phyloP scores from a whole-genome alignment of 1,140 invertebrate genomes.

The Globodera rostochiensis region DNA sequence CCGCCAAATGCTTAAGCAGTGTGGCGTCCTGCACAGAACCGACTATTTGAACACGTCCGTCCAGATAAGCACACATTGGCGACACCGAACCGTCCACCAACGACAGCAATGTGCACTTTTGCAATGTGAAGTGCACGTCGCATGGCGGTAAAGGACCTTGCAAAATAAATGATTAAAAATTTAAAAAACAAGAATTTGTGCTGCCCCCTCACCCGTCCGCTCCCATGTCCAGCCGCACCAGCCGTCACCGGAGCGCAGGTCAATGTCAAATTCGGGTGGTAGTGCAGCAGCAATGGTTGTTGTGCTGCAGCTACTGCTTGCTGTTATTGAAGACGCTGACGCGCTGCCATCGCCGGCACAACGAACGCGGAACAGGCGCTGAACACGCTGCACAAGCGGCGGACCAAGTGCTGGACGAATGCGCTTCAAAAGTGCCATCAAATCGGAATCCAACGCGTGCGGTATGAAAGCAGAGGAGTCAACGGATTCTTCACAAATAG shows the following conservation, averaged over 20 bases:
- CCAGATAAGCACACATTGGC: slow-evolving; percentile 46
- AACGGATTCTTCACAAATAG: neutral
- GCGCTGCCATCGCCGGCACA: neutral
- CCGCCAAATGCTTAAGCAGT: slow-evolving; percentile 38
- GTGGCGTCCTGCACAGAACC: slow-evolving; percentile 42
- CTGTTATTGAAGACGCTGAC: neutral
- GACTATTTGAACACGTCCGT: slow-evolving; percentile 41
- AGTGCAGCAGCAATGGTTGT: neutral
- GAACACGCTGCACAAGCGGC: slow-evolving; percentile 4
- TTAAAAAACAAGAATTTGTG: too few relatives aligned
- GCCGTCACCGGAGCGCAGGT: slow-evolving; percentile 11
- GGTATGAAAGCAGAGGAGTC: too few relatives aligned
- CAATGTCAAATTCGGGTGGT: slow-evolving; percentile 28
- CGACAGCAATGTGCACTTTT: slow-evolving; percentile 27
- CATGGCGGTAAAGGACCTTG: neutral
- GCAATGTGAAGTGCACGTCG: slow-evolving; percentile 31
- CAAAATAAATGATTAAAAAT: too few relatives aligned
- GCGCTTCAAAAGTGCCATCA: neutral
- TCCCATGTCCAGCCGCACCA: slow-evolving; percentile 35
- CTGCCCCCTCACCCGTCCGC: neutral
- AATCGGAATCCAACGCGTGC: neutral
- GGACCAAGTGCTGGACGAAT: neutral
- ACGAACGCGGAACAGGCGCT: slow-evolving; percentile 4
- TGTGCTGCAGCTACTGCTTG: slow-evolving; percentile 38
- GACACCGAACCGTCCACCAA: slow-evolving; percentile 40